Conservation (phyloP, 2,888 invertebrate genomes). For the Pheosia tremula region DNA sequence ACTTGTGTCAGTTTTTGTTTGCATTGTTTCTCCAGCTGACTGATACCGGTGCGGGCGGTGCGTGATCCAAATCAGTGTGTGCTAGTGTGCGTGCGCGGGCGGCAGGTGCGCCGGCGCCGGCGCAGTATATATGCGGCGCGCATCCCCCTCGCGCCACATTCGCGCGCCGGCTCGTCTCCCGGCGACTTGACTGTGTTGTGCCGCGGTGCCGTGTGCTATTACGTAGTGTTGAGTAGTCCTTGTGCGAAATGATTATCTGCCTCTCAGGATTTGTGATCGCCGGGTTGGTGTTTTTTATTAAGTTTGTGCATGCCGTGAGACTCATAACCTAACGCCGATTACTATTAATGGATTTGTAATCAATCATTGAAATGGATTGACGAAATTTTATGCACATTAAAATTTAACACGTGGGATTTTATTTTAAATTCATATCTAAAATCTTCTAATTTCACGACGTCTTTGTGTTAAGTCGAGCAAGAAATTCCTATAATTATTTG, state of each 20-base stretch:
- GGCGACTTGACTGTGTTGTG: neutral
- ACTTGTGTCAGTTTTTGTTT: too few species aligned
- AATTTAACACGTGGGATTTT: too few species aligned
- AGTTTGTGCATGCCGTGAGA: neutral
- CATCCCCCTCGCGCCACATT: conserved; percentile 13
- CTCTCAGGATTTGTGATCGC: conserved; percentile 81
- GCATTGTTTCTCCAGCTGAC: too few species aligned
- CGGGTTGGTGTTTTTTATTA: conserved; percentile 58
- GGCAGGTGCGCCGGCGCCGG: conserved; percentile 9
- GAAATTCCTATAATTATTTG: too few species aligned
- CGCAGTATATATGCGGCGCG: conserved; percentile 27
- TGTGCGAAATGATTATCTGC: conserved; percentile 75
- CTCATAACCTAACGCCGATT: too few species aligned
- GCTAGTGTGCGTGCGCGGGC: conserved; percentile 16
- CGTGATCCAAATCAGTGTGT: conserved; percentile 11
- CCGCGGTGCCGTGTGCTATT: neutral
- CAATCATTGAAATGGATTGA: too few species aligned
- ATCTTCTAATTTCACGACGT: too few species aligned
- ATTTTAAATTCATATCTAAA: too few species aligned
- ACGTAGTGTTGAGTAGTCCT: conserved; percentile 1
- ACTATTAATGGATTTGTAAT: too few species aligned
- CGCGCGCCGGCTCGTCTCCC: conserved; percentile 5
- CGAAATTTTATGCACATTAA: too few species aligned
- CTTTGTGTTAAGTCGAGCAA: too few species aligned
- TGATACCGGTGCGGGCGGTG: neutral